phyloP scores from a whole-genome alignment of 2,113 vertebrate species.

The Elephas maximus region DNA sequence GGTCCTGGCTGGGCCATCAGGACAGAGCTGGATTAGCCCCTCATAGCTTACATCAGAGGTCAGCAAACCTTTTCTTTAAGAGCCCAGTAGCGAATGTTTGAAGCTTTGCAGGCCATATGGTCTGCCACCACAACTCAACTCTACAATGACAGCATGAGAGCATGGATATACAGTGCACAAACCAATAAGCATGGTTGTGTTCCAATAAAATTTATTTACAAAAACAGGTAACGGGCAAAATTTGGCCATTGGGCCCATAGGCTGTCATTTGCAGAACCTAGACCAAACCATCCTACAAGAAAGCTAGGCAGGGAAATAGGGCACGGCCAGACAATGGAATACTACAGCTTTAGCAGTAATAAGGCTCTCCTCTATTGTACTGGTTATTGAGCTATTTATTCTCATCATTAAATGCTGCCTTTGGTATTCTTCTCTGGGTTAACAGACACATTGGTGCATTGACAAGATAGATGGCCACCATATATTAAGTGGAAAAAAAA shows the following conservation, averaged over 20 bases:
- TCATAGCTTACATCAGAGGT: no score
- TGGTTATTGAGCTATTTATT: not conserved
- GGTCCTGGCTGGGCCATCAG: not conserved
- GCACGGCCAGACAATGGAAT: not conserved
- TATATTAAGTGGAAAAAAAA: not conserved
- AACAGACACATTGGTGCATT: not conserved
- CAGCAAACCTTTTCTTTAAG: not conserved
- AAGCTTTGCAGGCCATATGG: not conserved
- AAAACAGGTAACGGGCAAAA: not conserved
- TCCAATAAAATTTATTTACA: conserved; percentile 48
- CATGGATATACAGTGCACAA: not conserved
- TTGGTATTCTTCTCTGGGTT: not conserved
- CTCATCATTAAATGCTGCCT: not conserved
- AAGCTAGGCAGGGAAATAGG: not conserved
- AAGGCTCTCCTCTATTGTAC: not conserved
- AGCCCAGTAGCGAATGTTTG: not conserved
- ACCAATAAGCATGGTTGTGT: not conserved
- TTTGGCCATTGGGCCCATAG: not conserved
- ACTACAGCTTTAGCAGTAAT: not conserved
- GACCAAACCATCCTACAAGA: not conserved
- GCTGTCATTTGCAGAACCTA: not conserved
- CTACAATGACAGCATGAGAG: not conserved
- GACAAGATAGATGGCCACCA: not conserved
- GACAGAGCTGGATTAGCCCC: not conserved
- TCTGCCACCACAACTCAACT: not conserved